Evolutionary conservation across 2,113 vertebrate genomes (phyloP), one percentile per base, ranked within the genome.

Genomic region (Chamaea fasciata): DNA sequence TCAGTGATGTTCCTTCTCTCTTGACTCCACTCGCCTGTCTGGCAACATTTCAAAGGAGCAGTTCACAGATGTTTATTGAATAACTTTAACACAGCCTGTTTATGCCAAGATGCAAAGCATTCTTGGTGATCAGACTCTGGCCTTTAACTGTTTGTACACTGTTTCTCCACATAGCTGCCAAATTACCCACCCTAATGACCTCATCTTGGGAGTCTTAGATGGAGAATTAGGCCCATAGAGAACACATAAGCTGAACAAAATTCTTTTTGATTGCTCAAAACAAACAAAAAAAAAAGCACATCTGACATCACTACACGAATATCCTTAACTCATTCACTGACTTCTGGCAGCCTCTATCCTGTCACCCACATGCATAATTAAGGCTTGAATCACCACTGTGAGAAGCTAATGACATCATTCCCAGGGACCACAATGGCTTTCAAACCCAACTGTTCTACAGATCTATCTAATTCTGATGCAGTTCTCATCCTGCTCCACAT

Each of bases 361-460:
- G 44, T 69, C 74, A 75, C 46, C 57, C 75, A 70, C 47, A 42
- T 41, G 42, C 41, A 55, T 55, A 87, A 84, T 76, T 87, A 87
- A 60, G 69, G 37, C 65, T 89, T 89, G 65, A 91, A 82, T 76
- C 41, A 76, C 53, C 70, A 87, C 49, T 50, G 53, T 62, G 46
- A 33, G 63, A 91, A 90, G 65, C 22, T 65, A 73, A 94, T 90
- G 87, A 90, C 91, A 92, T 63, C 67, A 63, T 80, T 95, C 82
- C 87, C 74, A 92, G 57, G 42, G 69, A 94, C 55, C 70, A 79
- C 67, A 87, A 56, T 50, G 19, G 75, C 37, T 42, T 92, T 89
- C 79, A 74, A 84, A 92, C 24, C 46, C 49, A 82, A 28, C 46
- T 1, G 0, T 31, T 89, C 80, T 91, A 30, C 8, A 21, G 44